A percentile compares a stretch with the other conserved stretches of the same genome.
phyloP scores from a whole-genome alignment of 1,140 invertebrate species.

The Marisa cornuarietis region DNA sequence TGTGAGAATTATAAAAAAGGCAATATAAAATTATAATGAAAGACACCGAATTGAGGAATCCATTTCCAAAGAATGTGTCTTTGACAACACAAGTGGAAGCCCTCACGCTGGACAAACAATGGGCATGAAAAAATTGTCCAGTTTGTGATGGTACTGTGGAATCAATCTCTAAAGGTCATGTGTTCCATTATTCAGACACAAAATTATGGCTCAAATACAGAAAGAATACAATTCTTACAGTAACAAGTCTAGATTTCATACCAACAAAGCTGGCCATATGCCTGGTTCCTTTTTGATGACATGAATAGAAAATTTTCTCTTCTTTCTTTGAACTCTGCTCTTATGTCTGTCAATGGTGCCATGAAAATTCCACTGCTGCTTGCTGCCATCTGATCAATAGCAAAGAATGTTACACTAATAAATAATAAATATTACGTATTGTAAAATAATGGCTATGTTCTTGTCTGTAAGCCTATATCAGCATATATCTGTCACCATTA shows the following conservation, averaged over 20 bases:
- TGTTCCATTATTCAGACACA: background rate
- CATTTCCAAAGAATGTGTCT: no score
- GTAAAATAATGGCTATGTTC: no score
- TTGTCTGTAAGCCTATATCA: no score
- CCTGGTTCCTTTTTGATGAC: slow-evolving; percentile 17
- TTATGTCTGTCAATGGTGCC: slow-evolving; percentile 9
- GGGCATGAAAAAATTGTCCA: no score
- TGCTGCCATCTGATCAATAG: slow-evolving; percentile 5
- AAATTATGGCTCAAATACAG: background rate
- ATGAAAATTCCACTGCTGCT: slow-evolving; percentile 12
- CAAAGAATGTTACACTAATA: no score
- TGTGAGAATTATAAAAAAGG: background rate
- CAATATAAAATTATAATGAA: background rate
- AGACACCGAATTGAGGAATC: background rate
- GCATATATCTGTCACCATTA: no score
- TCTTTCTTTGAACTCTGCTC: slow-evolving; percentile 8
- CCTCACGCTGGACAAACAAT: no score
- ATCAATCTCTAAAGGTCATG: no score
- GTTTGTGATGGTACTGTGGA: no score
- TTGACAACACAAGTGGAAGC: no score
- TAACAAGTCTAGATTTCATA: background rate
- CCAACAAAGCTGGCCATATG: slow-evolving; percentile 11
- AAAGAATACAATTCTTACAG: background rate
- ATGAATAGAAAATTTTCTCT: slow-evolving; percentile 13
- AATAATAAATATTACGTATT: no score